Evolutionary conservation across 2,888 invertebrate genomes (phyloP).

Genomic region (Drosophila macrospina): DNA sequence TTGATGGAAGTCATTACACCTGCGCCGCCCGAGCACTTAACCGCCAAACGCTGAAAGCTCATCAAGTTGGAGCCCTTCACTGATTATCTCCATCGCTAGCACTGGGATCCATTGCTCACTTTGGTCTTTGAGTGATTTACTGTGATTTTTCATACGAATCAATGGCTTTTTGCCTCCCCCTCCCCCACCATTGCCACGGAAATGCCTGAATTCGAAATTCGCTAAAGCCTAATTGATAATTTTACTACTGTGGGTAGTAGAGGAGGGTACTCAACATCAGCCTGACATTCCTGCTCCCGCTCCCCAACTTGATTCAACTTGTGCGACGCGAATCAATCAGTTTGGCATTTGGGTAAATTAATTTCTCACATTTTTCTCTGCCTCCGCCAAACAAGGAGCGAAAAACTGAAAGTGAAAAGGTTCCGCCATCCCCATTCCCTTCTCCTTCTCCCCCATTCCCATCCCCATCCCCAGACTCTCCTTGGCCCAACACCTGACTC

Average conservation of each 20-base stretch:
- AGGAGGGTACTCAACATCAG: conserved; percentile 17
- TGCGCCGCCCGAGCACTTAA: conserved; percentile 49
- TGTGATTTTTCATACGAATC: conserved; percentile 75
- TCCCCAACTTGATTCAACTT: conserved; percentile 13
- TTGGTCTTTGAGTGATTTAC: conserved; percentile 64
- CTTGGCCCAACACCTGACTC: background rate
- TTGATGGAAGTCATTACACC: conserved; percentile 58
- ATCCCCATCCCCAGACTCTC: background rate
- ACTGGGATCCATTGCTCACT: conserved; percentile 37
- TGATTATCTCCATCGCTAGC: conserved; percentile 48
- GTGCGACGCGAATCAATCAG: conserved; percentile 67
- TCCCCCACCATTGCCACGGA: too few relatives aligned
- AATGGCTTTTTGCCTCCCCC: conserved; percentile 38
- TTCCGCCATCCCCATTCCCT: background rate
- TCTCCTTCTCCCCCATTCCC: too few relatives aligned
- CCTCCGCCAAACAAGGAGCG: background rate
- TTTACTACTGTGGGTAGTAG: conserved; percentile 28
- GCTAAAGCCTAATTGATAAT: conserved; percentile 68
- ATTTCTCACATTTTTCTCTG: conserved; percentile 72
- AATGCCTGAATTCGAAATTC: conserved; percentile 14
- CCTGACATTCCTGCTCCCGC: conserved; percentile 1
- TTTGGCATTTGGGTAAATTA: conserved; percentile 71
- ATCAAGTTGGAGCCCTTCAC: conserved; percentile 19
- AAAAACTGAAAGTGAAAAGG: conserved; percentile 56
- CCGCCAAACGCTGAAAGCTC: conserved; percentile 14